Percentiles rank a stretch among this genome's conserved stretches.
Evolutionary conservation across 2,113 vertebrate genomes (phyloP).

Genomic region (Paedocypris sp.): DNA sequence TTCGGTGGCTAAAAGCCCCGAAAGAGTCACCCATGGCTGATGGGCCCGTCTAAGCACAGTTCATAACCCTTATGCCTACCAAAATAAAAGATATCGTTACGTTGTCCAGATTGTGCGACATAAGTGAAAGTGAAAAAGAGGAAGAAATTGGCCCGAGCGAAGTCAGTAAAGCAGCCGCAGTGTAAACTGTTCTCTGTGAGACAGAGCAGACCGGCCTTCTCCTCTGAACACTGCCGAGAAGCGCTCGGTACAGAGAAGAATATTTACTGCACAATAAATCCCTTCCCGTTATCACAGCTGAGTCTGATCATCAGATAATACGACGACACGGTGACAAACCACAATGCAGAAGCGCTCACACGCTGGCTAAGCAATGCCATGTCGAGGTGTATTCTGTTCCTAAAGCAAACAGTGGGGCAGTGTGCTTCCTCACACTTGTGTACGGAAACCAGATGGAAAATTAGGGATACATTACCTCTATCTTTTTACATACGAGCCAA

Average conservation of each 20-base stretch:
- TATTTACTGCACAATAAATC: slow-evolving; percentile 18
- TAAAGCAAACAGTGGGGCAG: not conserved
- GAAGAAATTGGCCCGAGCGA: slow-evolving; percentile 14
- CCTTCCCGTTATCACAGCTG: not conserved
- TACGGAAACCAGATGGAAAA: slow-evolving; percentile 20
- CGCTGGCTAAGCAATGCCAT: not conserved
- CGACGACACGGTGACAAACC: not conserved
- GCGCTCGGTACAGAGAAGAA: not conserved
- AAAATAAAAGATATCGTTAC: too few relatives aligned
- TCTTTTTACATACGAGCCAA: slow-evolving; percentile 22
- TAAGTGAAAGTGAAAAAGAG: not conserved
- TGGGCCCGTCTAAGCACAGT: too few relatives aligned
- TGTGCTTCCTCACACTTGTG: not conserved
- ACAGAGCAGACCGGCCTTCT: slow-evolving; percentile 34
- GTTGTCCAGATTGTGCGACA: too few relatives aligned
- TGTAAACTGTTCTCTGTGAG: slow-evolving; percentile 49
- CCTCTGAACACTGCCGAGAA: slow-evolving; percentile 20
- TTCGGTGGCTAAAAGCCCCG: too few relatives aligned
- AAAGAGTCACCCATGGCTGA: too few relatives aligned
- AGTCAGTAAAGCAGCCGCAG: slow-evolving; percentile 23
- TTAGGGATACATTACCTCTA: slow-evolving; percentile 43
- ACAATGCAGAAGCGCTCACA: not conserved
- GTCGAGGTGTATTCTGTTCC: not conserved
- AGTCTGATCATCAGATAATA: not conserved
- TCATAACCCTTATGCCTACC: too few relatives aligned